Conservation (phyloP, 2,888 invertebrate genomes). For the Stegophylla sp. region DNA sequence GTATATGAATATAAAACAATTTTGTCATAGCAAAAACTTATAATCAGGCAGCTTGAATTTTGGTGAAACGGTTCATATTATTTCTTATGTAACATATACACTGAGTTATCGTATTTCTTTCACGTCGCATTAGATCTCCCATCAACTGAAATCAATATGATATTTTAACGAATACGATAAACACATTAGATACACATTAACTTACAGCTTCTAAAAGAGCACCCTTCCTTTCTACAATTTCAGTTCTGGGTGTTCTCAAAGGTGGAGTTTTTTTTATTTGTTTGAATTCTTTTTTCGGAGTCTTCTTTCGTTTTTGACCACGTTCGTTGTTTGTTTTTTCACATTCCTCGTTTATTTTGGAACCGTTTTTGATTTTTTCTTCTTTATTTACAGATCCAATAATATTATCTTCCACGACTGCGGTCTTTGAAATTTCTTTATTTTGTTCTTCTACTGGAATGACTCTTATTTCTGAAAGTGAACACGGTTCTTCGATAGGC, state of each 20-base stretch:
- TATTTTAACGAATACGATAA: neutral
- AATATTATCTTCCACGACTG: neutral
- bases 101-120: slow-evolving; percentile 53
- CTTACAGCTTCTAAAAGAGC: slow-evolving; percentile 55
- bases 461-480: neutral
- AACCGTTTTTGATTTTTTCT: neutral
- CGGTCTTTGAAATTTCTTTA: neutral
- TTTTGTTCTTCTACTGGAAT: neutral
- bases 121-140: slow-evolving; percentile 48
- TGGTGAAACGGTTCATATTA: slow-evolving; percentile 39
- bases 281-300: slow-evolving; percentile 39
- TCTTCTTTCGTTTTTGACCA: slow-evolving; percentile 38
- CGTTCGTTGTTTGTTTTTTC: neutral
- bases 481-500: neutral
- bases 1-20: no score
- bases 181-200: neutral
- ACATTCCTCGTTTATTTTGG: neutral
- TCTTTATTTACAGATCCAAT: neutral
- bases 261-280: slow-evolving; percentile 4
- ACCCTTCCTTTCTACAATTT: slow-evolving; percentile 43
- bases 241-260: slow-evolving; percentile 43
- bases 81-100: slow-evolving; percentile 52
- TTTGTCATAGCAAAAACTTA: no score
- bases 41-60: slow-evolving; percentile 39
- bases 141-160: slow-evolving; percentile 44